These are phyloP conservation scores for Ochlodes sylvanus DNA, from an alignment of 2,888 invertebrate species.

Conservation along the genomic window DNA sequence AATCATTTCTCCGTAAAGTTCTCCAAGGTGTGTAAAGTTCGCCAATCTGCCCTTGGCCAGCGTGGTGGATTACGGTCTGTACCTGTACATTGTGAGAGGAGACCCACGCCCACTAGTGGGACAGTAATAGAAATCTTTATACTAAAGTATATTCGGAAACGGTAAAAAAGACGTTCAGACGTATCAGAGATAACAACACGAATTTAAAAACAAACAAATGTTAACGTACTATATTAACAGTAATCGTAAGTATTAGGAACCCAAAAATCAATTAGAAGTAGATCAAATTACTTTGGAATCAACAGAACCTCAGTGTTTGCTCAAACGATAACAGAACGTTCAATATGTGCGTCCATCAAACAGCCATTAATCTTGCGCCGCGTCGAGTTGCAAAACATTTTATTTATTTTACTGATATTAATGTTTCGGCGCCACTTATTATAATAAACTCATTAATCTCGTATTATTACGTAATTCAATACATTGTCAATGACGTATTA, in stretches of 20 bases:
- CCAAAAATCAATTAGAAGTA: neutral
- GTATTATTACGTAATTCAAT: neutral
- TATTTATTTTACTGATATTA: constrained; percentile 1
- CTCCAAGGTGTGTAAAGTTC: no score
- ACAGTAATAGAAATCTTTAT: no score
- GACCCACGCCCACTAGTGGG: no score
- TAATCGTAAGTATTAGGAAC: neutral
- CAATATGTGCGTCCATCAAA: constrained; percentile 13
- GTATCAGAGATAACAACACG: no score
- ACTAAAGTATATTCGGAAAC: no score
- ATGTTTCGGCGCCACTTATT: neutral
- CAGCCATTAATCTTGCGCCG: constrained; percentile 20
- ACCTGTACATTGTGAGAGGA: no score
- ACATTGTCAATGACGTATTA: neutral
- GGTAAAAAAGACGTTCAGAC: no score
- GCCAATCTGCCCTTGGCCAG: no score
- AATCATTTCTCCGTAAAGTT: no score
- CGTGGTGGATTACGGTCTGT: no score
- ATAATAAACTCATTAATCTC: neutral
- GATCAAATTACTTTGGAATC: constrained; percentile 16
- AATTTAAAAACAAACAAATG: no score
- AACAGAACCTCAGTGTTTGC: constrained; percentile 17
- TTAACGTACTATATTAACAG: no score
- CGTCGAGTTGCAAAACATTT: neutral
- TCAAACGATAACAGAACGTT: constrained; percentile 7